A percentile compares a stretch with the other conserved stretches of the same genome.
Evolutionary conservation across 2,888 invertebrate genomes (phyloP).

Genomic region (Himalopsyche japonica): DNA sequence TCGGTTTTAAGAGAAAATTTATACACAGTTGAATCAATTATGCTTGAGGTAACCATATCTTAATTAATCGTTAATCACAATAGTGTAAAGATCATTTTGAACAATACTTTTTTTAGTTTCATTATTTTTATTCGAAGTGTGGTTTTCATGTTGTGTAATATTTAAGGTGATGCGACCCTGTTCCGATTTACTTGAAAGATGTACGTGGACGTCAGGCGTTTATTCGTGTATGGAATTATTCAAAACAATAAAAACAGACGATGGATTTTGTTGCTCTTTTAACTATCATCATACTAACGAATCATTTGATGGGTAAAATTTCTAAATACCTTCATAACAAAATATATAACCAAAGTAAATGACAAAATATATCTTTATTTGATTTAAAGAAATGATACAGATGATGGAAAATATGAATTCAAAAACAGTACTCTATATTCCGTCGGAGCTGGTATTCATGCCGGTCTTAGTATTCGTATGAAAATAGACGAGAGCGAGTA

Average conservation of each 20-base stretch:
- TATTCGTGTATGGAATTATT: slow-evolving; percentile 45
- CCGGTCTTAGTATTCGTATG: slow-evolving; percentile 46
- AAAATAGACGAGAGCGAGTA: slow-evolving; percentile 46
- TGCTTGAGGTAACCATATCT: slow-evolving; percentile 43
- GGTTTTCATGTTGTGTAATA: too few species aligned
- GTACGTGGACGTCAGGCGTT: slow-evolving; percentile 46
- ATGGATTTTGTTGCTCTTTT: slow-evolving; percentile 47
- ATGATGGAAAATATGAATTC: background rate
- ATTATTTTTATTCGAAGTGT: too few species aligned
- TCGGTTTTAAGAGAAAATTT: slow-evolving; percentile 41
- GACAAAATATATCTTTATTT: too few species aligned
- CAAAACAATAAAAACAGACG: slow-evolving; percentile 43
- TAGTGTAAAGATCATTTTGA: too few species aligned
- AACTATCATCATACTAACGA: slow-evolving; percentile 43
- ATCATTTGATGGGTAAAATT: slow-evolving; percentile 35
- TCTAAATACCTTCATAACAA: background rate
- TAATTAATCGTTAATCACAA: too few species aligned
- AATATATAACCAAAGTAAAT: background rate
- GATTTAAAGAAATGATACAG: background rate
- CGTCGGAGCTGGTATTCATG: slow-evolving; percentile 46
- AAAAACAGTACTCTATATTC: slow-evolving; percentile 18
- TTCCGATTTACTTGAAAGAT: slow-evolving; percentile 43
- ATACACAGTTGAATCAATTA: slow-evolving; percentile 43
- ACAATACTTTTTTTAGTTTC: too few species aligned
- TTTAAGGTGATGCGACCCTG: slow-evolving; percentile 43